A percentile compares a stretch with the other conserved stretches of the same genome.
Evolutionary conservation across 2,888 invertebrate species (phyloP).

Genomic region (Meteorus cinctellus): DNA sequence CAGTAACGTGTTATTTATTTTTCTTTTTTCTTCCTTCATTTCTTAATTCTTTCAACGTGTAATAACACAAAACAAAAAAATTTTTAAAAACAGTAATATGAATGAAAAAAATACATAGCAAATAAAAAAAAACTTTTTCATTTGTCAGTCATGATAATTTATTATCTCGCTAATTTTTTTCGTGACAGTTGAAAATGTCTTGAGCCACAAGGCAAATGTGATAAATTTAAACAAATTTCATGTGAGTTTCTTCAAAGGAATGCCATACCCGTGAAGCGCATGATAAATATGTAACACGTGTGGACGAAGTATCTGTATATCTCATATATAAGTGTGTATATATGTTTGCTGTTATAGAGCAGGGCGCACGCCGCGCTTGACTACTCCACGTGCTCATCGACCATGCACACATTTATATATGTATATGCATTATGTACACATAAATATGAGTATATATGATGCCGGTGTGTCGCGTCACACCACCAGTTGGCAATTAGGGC

Average conservation of each 20-base stretch:
- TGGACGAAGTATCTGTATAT: constrained; percentile 37
- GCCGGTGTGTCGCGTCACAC: constrained; percentile 24
- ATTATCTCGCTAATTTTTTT: constrained; percentile 42
- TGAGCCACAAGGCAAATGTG: constrained; percentile 44
- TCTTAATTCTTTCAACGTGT: background rate
- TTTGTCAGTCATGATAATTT: constrained; percentile 34
- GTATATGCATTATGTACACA: background rate
- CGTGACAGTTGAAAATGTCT: constrained; percentile 40
- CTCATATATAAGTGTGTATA: constrained; percentile 22
- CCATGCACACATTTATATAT: background rate
- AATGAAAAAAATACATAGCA: background rate
- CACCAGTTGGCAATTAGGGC: constrained; percentile 35
- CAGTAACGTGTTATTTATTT: background rate
- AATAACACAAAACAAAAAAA: background rate
- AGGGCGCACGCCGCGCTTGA: constrained; percentile 21
- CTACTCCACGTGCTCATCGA: constrained; percentile 29
- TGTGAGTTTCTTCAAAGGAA: constrained; percentile 54
- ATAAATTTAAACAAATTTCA: constrained; percentile 54
- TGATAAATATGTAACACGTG: constrained; percentile 54
- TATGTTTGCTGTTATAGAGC: constrained; percentile 21
- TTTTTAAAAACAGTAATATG: background rate
- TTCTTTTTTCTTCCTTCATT: background rate
- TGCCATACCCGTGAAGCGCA: constrained; percentile 50
- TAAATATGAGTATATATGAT: background rate
- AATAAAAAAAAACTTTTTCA: background rate